Conservation (phyloP, 2,113 vertebrate species). For the Ictalurus furcatus region DNA sequence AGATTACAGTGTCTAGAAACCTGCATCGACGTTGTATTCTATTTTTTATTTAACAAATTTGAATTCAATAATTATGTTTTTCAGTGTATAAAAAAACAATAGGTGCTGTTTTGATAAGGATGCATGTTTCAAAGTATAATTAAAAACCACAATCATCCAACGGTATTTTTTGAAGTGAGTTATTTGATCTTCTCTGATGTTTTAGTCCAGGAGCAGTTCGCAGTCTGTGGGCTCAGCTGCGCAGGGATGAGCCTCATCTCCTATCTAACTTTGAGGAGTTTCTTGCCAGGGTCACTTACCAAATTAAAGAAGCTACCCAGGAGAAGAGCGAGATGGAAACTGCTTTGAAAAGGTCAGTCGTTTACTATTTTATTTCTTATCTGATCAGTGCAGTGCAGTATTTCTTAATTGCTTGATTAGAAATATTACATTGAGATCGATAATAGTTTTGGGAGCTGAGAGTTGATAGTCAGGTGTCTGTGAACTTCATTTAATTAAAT, state of each 20-base stretch:
- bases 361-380: neutral
- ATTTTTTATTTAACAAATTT: neutral
- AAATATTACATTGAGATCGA: neutral
- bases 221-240: slow-evolving; percentile 83
- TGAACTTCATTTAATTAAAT: neutral
- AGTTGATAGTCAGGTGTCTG: neutral
- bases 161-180: neutral
- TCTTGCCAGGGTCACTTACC: slow-evolving; percentile 80
- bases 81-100: neutral
- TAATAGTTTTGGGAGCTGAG: neutral
- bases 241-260: slow-evolving; percentile 81
- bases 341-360: slow-evolving; percentile 77
- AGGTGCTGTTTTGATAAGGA: neutral
- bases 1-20: neutral
- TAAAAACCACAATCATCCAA: neutral
- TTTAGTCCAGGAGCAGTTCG: slow-evolving; percentile 79
- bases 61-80: neutral
- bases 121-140: neutral
- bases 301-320: slow-evolving; percentile 85
- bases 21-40: neutral
- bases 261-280: slow-evolving; percentile 89
- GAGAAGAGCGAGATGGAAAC: slow-evolving; percentile 86
- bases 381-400: no score
- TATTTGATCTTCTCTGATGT: neutral
- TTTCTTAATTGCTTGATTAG: neutral